Percentiles rank a stretch among this genome's conserved stretches.
Conservation (phyloP, 2,888 invertebrate species). For the Ichneumon xanthorius region DNA sequence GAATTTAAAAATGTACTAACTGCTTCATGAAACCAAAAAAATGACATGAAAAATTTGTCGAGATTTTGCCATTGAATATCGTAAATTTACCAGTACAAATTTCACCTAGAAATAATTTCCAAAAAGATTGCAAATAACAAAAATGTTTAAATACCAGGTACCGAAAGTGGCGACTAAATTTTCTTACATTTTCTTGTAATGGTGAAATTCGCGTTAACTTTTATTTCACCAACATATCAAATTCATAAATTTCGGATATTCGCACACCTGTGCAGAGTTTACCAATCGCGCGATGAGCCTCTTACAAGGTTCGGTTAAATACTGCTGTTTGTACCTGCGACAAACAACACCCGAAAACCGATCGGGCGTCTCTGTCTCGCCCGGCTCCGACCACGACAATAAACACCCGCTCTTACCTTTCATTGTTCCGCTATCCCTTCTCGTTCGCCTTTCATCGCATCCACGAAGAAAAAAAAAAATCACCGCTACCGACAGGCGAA, state of each 20-base stretch:
- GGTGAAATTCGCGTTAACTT: too few species aligned
- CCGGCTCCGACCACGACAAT: background rate
- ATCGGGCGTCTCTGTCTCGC: background rate
- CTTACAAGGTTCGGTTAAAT: background rate
- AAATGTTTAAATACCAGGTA: too few species aligned
- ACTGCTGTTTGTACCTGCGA: background rate
- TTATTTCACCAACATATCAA: too few species aligned
- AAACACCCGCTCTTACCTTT: constrained; percentile 2
- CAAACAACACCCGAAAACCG: background rate
- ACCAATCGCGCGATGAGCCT: background rate
- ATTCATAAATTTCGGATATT: background rate
- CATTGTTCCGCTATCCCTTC: background rate
- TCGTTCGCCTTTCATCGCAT: constrained; percentile 14
- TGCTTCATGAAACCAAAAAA: too few species aligned
- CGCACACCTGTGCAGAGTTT: background rate
- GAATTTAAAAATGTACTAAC: too few species aligned
- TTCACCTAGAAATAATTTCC: too few species aligned
- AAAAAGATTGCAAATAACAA: too few species aligned
- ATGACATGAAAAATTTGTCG: too few species aligned
- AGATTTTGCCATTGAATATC: too few species aligned
- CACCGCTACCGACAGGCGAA: background rate
- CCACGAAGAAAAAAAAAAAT: constrained; percentile 14
- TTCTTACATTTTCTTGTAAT: too few species aligned
- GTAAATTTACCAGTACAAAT: too few species aligned
- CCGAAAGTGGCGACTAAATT: too few species aligned